Conservation (phyloP, 37 sponge, comb jelly and placozoan species). For the Cladorhizidae sp. region DNA sequence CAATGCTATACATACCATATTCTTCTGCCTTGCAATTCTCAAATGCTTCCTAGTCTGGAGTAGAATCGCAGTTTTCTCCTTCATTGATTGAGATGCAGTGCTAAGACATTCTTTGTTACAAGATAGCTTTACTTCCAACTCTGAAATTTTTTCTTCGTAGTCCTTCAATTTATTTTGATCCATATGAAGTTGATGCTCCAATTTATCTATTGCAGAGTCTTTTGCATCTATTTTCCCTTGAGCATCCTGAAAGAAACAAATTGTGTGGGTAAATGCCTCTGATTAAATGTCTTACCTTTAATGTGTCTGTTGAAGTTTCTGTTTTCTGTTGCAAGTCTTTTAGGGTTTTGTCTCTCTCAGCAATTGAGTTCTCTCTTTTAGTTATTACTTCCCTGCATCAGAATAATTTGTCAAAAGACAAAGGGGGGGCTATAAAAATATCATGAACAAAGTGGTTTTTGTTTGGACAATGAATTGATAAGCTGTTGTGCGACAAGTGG, state of each 20-base stretch:
- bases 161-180: slow-evolving; percentile 36
- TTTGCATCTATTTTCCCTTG: slow-evolving; percentile 67
- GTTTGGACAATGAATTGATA: no score
- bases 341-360: slow-evolving; percentile 32
- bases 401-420: no score
- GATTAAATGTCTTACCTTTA: slow-evolving; percentile 56
- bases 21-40: slow-evolving; percentile 69
- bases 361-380: slow-evolving; percentile 13
- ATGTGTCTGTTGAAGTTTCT: slow-evolving; percentile 17
- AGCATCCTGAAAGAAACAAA: no score
- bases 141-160: slow-evolving; percentile 44
- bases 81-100: slow-evolving; percentile 36
- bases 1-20: slow-evolving; percentile 43
- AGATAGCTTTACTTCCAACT: slow-evolving; percentile 40
- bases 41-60: slow-evolving; percentile 71
- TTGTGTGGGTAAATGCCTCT: no score
- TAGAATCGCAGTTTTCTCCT: slow-evolving; percentile 78
- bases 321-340: slow-evolving; percentile 8
- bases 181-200: slow-evolving; percentile 37
- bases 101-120: slow-evolving; percentile 37
- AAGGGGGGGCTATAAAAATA: no score
- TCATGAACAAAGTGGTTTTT: no score
- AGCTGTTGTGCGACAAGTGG: no score
- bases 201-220: slow-evolving; percentile 40
- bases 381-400: slow-evolving; percentile 24